Base-by-base conservation (phyloP, 2,888 invertebrate species). In the Ariolimax columbianus region DNA sequence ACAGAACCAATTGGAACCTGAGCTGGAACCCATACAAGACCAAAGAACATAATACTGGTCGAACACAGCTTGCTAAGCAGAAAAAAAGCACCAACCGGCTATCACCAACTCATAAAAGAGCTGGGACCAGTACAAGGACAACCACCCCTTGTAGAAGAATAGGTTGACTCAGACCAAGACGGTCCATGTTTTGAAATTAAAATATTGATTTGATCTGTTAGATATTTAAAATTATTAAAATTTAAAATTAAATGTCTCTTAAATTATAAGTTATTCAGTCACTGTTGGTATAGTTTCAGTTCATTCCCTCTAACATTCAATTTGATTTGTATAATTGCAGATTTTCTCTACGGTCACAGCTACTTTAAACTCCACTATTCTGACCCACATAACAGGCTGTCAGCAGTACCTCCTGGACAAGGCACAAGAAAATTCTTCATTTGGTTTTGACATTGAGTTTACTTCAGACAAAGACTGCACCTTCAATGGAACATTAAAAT, bases 311-410 rank as follows among this genome's bases (percentile, higher is more conserved):
- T 14, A 9, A 47, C 47, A 47, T 47, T 47, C 6, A 9, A 47
- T n/a, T 11, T 63, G 59, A 63, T 11, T 77, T 77, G 33, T 59
- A 19, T 73, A 38, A 36, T 84, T 88, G 19, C 88, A 91, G 91
- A 86, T 91, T 26, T 91, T 90, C 78, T 88, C 89, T 30, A 85
- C 85, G 47, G 89, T 91, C 14, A 86, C 88, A 33, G 90, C 90
- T 0, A 89, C 89, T 1, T 72, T 91, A 55, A 89, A 90, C 14
- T 82, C 87, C 9, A 77, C 85, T 11, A 47, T 90, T 9, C 51
- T 90, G 78, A 77, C 88, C 7, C 82, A 83, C 19, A 87, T 91
- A 55, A 86, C 88, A 38, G 90, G 87, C 7, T 82, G 89, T 81
- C 89, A 88, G 73, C 79, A 87, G 19, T 87, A 86, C 11, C 88